Conservation (phyloP, 2,888 invertebrate genomes). For the Cremastinae sp. region DNA sequence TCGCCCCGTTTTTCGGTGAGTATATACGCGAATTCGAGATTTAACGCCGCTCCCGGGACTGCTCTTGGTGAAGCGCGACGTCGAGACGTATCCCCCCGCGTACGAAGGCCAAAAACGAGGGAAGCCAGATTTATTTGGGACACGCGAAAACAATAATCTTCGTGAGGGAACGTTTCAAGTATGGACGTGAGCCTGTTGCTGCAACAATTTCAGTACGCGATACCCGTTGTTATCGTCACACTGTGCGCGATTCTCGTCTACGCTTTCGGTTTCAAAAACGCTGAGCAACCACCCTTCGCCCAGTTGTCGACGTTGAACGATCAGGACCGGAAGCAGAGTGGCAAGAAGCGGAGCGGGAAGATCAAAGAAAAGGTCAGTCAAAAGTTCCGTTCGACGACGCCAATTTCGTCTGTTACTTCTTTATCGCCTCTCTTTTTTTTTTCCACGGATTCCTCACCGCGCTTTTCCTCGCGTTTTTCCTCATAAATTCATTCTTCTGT, state of each 20-base stretch:
- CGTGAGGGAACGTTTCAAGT: slow-evolving; percentile 45
- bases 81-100: slow-evolving; percentile 11
- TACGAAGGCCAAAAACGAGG: slow-evolving; percentile 13
- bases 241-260: slow-evolving; percentile 88
- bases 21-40: neutral
- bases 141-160: slow-evolving; percentile 19
- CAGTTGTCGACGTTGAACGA: slow-evolving; percentile 84
- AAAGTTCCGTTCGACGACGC: neutral
- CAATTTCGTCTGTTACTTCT: too few species aligned
- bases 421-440: neutral
- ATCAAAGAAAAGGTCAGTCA: slow-evolving; percentile 86
- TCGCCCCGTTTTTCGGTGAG: too few species aligned
- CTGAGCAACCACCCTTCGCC: slow-evolving; percentile 90
- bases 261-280: slow-evolving; percentile 89
- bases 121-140: slow-evolving; percentile 17
- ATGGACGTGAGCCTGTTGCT: slow-evolving; percentile 76
- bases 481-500: too few species aligned
- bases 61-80: slow-evolving; percentile 6
- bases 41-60: slow-evolving; percentile 25
- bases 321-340: slow-evolving; percentile 86
- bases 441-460: too few species aligned
- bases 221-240: slow-evolving; percentile 85
- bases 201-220: slow-evolving; percentile 81
- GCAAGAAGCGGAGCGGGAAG: slow-evolving; percentile 85
- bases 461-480: neutral